phyloP scores from a whole-genome alignment of 2,113 vertebrate species.

The Speoplatyrhinus poulsoni region DNA sequence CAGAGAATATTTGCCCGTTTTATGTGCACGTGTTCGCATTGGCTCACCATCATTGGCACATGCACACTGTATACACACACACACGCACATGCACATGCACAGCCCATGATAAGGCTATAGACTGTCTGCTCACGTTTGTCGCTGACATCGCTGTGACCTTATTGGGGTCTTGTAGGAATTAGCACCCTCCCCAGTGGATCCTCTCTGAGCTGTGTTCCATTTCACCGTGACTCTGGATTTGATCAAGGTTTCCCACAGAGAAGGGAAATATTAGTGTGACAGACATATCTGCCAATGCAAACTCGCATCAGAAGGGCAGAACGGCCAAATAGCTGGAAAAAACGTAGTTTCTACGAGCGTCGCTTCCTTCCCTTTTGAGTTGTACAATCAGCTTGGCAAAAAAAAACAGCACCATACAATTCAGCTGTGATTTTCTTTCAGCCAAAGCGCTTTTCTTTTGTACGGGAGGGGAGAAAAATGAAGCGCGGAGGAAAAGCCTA shows the following conservation, averaged over 20 bases:
- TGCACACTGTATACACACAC: constrained; percentile 6
- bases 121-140: constrained; percentile 48
- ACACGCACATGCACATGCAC: neutral
- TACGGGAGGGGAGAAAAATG: constrained; percentile 46
- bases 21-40: constrained; percentile 30
- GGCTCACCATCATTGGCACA: constrained; percentile 18
- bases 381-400: constrained; percentile 85
- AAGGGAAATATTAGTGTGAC: constrained; percentile 78
- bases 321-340: constrained; percentile 54
- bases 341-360: constrained; percentile 68
- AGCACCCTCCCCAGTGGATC: constrained; percentile 52
- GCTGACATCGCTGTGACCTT: constrained; percentile 68
- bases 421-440: constrained; percentile 83
- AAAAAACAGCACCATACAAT: constrained; percentile 80
- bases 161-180: constrained; percentile 69
- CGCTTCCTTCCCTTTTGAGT: constrained; percentile 78
- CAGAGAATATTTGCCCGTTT: constrained; percentile 36
- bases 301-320: constrained; percentile 76
- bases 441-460: constrained; percentile 85
- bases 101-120: constrained; percentile 51
- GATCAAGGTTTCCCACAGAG: constrained; percentile 77
- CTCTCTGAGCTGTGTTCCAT: constrained; percentile 58
- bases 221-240: constrained; percentile 68
- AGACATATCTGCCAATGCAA: constrained; percentile 77
- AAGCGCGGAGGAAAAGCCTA: constrained; percentile 75